Conservation (phyloP, 2,888 invertebrate species). For the Pammene aurita region DNA sequence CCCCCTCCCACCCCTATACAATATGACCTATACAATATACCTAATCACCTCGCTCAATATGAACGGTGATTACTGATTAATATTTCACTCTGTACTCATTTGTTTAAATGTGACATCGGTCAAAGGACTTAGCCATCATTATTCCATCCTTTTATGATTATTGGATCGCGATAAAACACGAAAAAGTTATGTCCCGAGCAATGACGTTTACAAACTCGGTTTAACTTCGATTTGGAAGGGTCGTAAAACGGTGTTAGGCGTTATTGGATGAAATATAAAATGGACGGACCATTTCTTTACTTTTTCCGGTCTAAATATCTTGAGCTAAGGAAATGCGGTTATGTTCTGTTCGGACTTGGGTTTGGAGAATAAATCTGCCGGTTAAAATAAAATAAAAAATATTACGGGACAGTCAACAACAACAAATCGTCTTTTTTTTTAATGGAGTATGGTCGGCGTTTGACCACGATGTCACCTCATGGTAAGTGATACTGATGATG, state of each 20-base stretch:
- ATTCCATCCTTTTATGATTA: conserved; percentile 33
- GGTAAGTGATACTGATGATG: too few relatives aligned
- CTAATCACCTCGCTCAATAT: too few relatives aligned
- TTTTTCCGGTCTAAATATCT: conserved; percentile 1
- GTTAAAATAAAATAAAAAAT: too few relatives aligned
- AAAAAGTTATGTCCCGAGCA: conserved; percentile 25
- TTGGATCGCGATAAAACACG: conserved; percentile 33
- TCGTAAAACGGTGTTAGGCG: conserved; percentile 58
- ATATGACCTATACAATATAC: too few relatives aligned
- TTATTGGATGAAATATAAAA: conserved; percentile 24
- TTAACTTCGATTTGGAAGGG: conserved; percentile 50
- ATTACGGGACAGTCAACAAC: too few relatives aligned
- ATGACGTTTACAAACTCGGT: conserved; percentile 46
- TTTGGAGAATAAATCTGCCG: not conserved
- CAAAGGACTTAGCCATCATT: conserved; percentile 22
- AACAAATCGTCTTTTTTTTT: too few relatives aligned
- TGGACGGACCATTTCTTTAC: conserved; percentile 2
- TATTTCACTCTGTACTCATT: too few relatives aligned
- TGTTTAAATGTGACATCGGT: too few relatives aligned
- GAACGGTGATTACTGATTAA: too few relatives aligned
- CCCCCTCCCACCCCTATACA: too few relatives aligned
- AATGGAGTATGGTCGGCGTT: too few relatives aligned
- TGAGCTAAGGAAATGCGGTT: not conserved
- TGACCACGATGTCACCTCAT: too few relatives aligned
- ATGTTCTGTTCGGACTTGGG: not conserved